A percentile compares a stretch with the other conserved stretches of the same genome.
phyloP scores from a whole-genome alignment of 92 coral and sea anemone genomes.

The Scolanthus callimorphus region DNA sequence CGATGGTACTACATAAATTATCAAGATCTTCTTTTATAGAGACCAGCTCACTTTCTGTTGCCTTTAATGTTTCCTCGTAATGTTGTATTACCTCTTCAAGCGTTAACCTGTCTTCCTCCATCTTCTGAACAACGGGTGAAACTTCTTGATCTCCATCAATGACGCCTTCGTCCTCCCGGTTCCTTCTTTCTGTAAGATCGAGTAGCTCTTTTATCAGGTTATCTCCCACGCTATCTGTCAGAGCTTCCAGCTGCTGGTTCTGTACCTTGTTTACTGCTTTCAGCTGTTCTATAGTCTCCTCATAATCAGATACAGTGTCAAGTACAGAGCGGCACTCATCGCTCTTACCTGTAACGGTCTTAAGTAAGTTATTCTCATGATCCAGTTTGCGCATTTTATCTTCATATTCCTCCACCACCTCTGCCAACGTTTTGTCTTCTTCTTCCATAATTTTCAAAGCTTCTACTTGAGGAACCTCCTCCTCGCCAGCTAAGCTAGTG shows the following conservation, averaged over 20 bases:
- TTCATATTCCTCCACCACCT: conserved; percentile 61
- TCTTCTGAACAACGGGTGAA: conserved; percentile 15
- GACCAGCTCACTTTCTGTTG: conserved; percentile 3
- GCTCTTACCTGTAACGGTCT: conserved; percentile 18
- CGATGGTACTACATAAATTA: conserved; percentile 23
- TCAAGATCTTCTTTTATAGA: conserved; percentile 10
- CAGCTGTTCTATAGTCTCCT: conserved; percentile 32
- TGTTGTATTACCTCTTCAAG: conserved; percentile 28
- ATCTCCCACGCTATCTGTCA: conserved; percentile 31
- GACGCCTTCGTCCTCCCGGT: background rate
- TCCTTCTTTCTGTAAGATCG: background rate
- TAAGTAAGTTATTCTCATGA: conserved; percentile 27
- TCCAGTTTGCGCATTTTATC: conserved; percentile 40
- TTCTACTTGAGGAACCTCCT: conserved; percentile 2
- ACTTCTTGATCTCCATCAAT: background rate
- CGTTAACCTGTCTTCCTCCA: conserved; percentile 28
- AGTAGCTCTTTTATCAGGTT: conserved; percentile 17
- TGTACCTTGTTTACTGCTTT: conserved; percentile 30
- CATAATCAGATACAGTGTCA: conserved; percentile 51
- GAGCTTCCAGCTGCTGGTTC: conserved; percentile 16
- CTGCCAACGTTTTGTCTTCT: conserved; percentile 47
- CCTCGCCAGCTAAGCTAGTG: conserved; percentile 4
- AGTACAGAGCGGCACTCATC: conserved; percentile 28
- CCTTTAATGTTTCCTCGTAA: conserved; percentile 31
- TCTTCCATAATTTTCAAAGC: conserved; percentile 53